phyloP scores from a whole-genome alignment of 1,140 invertebrate species.

The Zaprionus ornatus region DNA sequence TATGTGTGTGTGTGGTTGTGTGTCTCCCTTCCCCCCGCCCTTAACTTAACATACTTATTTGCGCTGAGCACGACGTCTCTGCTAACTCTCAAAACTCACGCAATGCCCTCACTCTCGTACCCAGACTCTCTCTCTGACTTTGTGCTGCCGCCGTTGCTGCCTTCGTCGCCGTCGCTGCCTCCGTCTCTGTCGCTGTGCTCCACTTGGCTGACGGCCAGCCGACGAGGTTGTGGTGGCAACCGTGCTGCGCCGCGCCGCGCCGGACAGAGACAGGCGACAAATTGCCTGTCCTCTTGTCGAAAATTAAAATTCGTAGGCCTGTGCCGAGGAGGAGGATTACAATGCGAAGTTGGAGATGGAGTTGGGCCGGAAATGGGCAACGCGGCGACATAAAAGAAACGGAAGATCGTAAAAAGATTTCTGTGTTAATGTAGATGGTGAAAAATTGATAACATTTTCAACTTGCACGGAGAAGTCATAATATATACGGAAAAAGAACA shows the following conservation, averaged over 20 bases:
- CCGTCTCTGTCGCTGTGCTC: constrained; percentile 11
- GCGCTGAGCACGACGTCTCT: constrained; percentile 47
- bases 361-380: constrained; percentile 30
- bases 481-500: constrained; percentile 43
- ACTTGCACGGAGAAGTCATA: constrained; percentile 41
- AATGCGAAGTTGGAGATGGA: constrained; percentile 8
- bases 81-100: constrained; percentile 71
- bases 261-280: constrained; percentile 51
- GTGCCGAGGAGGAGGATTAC: constrained; percentile 19
- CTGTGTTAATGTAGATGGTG: constrained; percentile 54
- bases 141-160: constrained; percentile 60
- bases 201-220: constrained; percentile 23
- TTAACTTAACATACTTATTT: constrained; percentile 37
- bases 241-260: background rate
- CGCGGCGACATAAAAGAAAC: constrained; percentile 50
- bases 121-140: constrained; percentile 70
- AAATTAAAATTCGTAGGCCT: constrained; percentile 84
- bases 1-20: background rate
- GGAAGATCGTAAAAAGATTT: constrained; percentile 59
- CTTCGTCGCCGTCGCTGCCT: constrained; percentile 16
- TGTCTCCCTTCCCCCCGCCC: background rate
- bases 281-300: constrained; percentile 63
- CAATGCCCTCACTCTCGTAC: constrained; percentile 57
- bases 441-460: constrained; percentile 48
- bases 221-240: constrained; percentile 22